Conservation (phyloP, 2,888 invertebrate genomes). For the Hypsopygia costalis region DNA sequence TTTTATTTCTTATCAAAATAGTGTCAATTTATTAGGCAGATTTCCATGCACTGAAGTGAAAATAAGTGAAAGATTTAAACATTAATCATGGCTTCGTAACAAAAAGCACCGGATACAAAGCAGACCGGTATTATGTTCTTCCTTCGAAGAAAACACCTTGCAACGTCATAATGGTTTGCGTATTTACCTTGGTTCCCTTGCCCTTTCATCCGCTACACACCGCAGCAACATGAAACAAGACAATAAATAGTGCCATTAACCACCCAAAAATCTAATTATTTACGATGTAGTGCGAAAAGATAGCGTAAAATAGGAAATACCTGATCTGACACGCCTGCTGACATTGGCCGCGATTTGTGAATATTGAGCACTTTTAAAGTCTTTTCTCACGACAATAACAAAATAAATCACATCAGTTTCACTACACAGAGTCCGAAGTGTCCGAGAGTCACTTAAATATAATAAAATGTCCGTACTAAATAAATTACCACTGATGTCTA, state of each 20-base stretch:
- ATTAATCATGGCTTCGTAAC: slow-evolving; percentile 40
- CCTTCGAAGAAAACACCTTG: slow-evolving; percentile 66
- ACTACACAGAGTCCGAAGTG: slow-evolving; percentile 67
- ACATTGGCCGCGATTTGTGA: slow-evolving; percentile 88
- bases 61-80: slow-evolving; percentile 48
- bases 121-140: slow-evolving; percentile 63
- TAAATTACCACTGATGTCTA: slow-evolving; percentile 55
- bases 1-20: too few species aligned
- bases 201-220: slow-evolving; percentile 90
- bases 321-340: slow-evolving; percentile 96
- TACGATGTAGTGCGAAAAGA: slow-evolving; percentile 38
- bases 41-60: slow-evolving; percentile 21
- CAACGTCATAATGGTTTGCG: slow-evolving; percentile 70
- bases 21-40: too few species aligned
- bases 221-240: slow-evolving; percentile 80
- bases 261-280: slow-evolving; percentile 24
- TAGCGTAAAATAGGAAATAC: slow-evolving; percentile 78
- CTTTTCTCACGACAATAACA: slow-evolving; percentile 63
- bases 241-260: slow-evolving; percentile 47
- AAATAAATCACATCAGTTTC: slow-evolving; percentile 74
- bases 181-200: slow-evolving; percentile 90
- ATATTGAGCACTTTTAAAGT: slow-evolving; percentile 75
- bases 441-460: slow-evolving; percentile 57
- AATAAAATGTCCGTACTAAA: slow-evolving; percentile 60
- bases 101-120: slow-evolving; percentile 49